Base-by-base conservation (phyloP, 2,888 invertebrate species). In the Ophion costatus region DNA sequence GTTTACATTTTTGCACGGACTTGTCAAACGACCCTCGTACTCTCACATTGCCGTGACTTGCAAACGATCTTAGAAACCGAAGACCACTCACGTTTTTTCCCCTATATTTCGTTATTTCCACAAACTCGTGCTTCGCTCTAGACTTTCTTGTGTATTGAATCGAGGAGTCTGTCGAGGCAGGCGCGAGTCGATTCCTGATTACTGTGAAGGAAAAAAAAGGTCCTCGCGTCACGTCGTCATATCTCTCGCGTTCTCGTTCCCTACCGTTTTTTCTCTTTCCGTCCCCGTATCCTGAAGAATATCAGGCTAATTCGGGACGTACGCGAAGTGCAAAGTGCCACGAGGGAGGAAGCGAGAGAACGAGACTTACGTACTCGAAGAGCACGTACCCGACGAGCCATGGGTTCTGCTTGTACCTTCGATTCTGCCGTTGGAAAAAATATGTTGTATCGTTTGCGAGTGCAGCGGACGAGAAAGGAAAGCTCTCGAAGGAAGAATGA, bases 301-400 rank as follows among this genome's bases (percentile, higher is more conserved):
- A 85, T 85, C 82, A 82, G 76, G 82, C 79, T 85, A 85, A 85
- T 85, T 79, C 82, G 22, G 69, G 59, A 67, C 75, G 82, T 84
- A 84, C 82, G 71, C 71, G 71, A 56, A 82, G 82, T 76, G 82
- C 79, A 71, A 75, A 79, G 82, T 82, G 77, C 64, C 79, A 61
- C 56, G 71, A 73, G 45, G 29, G 45, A 59, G 45, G 66, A 56
- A 77, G 71, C 51, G 59, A 77, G 69, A 61, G 45, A 61, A 24
- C 29, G 67, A 80, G 73, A 80, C 73, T 78, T 81, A 73, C 71
- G 67, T 80, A 73, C 76, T 67, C 67, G 42, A n/a, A 42, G 61
- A 77, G 82, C 85, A 85, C 85, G 85, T 85, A 80, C 29, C 67
- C 56, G 73, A 57, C 17, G 51, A 77, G 73, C 61, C 70, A 20